A percentile compares a stretch with the other conserved stretches of the same genome.
Conservation (phyloP, 2,888 invertebrate species). For the Pharmacophagus antenor region DNA sequence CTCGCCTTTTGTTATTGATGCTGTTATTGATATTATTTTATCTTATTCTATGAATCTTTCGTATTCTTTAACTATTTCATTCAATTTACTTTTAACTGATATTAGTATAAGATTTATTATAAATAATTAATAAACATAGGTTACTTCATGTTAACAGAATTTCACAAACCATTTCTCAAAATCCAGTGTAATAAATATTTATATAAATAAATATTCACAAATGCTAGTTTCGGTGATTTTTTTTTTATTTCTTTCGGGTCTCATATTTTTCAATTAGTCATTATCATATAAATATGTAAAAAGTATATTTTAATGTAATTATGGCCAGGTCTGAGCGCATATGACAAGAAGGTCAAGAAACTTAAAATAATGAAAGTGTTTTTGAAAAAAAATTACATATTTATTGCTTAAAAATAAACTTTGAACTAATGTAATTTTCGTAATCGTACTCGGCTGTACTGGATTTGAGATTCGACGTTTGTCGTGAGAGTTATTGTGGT, state of each 20-base stretch:
- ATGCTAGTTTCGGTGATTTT: too few species aligned
- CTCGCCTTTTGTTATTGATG: conserved; percentile 43
- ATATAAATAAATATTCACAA: neutral
- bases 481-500: conserved; percentile 31
- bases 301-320: too few species aligned
- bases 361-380: too few species aligned
- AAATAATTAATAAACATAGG: neutral
- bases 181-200: neutral
- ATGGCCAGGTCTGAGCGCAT: too few species aligned
- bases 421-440: too few species aligned
- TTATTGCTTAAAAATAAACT: too few species aligned
- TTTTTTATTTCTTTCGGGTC: too few species aligned
- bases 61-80: neutral
- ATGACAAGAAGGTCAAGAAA: too few species aligned
- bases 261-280: too few species aligned
- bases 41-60: conserved; percentile 18
- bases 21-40: conserved; percentile 40
- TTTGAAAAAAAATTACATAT: too few species aligned
- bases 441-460: conserved; percentile 47
- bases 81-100: neutral
- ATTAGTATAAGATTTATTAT: neutral
- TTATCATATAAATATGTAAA: too few species aligned
- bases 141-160: too few species aligned
- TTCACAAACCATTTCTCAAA: neutral
- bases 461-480: conserved; percentile 43